phyloP scores from a whole-genome alignment of 2,797 vertebrate species.

The Myiotriccus ornatus region DNA sequence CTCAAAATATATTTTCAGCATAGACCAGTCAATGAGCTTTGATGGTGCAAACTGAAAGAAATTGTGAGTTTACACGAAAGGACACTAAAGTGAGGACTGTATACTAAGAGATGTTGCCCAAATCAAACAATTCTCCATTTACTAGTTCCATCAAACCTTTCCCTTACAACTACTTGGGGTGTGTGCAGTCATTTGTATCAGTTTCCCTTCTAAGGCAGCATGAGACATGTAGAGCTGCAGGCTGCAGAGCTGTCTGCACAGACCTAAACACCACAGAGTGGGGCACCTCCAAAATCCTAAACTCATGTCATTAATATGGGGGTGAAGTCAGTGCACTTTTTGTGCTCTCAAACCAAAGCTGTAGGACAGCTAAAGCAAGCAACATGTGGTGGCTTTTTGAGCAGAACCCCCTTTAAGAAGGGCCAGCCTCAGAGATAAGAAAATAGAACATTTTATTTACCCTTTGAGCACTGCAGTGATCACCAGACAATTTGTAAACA shows the following conservation, averaged over 20 bases:
- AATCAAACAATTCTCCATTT: background rate
- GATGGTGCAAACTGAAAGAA: background rate
- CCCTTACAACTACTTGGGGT: background rate
- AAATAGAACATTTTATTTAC: background rate
- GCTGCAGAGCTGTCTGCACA: background rate
- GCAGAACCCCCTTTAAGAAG: background rate
- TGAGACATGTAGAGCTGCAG: fast-evolving
- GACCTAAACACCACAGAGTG: background rate
- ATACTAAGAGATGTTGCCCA: background rate
- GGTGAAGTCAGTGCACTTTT: background rate
- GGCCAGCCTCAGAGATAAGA: background rate
- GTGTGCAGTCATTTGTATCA: background rate
- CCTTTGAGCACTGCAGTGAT: background rate
- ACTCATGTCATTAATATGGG: background rate
- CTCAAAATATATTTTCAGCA: background rate
- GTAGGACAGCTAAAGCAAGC: background rate
- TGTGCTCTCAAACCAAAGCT: background rate
- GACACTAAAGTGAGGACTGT: background rate
- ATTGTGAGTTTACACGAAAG: background rate
- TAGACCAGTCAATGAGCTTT: background rate
- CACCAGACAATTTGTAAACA: background rate
- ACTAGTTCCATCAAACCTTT: background rate
- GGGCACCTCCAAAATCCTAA: background rate
- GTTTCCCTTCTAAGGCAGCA: background rate
- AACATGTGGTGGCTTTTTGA: background rate